Evolutionary conservation across 2,888 invertebrate genomes (phyloP).

Genomic region (Cenopis cana): DNA sequence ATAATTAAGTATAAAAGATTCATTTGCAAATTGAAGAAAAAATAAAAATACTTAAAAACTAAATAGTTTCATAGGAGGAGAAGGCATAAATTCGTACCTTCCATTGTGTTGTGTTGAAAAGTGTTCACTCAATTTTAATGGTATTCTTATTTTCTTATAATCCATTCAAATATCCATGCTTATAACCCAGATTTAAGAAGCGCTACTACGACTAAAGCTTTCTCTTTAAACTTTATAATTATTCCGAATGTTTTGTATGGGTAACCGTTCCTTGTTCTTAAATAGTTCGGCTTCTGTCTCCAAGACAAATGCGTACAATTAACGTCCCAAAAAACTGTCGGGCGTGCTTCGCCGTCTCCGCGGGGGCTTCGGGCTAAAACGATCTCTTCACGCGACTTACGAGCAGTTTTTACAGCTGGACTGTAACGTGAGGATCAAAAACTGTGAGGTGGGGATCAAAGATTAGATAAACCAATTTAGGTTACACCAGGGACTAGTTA

Average conservation of each 20-base stretch:
- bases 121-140: too few species aligned
- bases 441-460: constrained; percentile 6
- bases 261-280: constrained; percentile 19
- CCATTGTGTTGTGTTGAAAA: too few species aligned
- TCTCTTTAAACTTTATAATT: too few species aligned
- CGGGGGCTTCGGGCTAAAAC: constrained; percentile 42
- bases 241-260: constrained; percentile 7
- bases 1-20: too few species aligned
- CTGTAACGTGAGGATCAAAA: constrained; percentile 1
- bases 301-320: constrained; percentile 42
- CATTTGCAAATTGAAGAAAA: too few species aligned
- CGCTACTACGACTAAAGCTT: too few species aligned
- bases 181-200: too few species aligned
- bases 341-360: constrained; percentile 33
- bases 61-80: too few species aligned
- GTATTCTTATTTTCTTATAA: too few species aligned
- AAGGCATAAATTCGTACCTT: too few species aligned
- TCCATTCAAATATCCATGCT: too few species aligned
- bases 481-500: background rate
- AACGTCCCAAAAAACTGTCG: constrained; percentile 40
- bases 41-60: too few species aligned
- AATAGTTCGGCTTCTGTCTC: constrained; percentile 40
- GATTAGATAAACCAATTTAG: constrained; percentile 6
- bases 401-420: constrained; percentile 24
- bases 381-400: constrained; percentile 25